Evolutionary conservation across 23 tunicate species (phyloP), one percentile per base, ranked within the genome.

Genomic region (Ciona savignyi): DNA sequence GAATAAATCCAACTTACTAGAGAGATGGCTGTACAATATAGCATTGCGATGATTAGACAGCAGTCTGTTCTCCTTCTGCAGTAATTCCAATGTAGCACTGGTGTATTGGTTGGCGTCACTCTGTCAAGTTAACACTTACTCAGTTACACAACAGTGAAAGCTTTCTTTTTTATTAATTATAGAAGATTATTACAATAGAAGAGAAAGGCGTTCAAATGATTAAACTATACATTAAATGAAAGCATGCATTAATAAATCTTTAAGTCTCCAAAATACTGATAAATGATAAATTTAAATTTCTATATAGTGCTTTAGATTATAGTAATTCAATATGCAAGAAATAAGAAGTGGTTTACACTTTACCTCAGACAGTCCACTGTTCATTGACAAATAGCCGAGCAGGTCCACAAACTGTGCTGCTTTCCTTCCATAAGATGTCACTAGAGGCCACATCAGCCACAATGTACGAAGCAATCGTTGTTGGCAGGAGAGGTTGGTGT

Each of bases 321-420:
- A n/a, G n/a, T n/a, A n/a, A n/a, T n/a, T n/a, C n/a, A n/a, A n/a
- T n/a, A n/a, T n/a, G n/a, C n/a, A n/a, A n/a, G n/a, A n/a, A n/a
- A n/a, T n/a, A n/a, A n/a, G n/a, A n/a, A n/a, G n/a, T n/a, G n/a
- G n/a, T n/a, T n/a, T n/a, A n/a, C n/a, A n/a, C n/a, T 42, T 30
- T 31, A 85, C 91, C 74, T 72, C 63, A 22, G 75, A 28, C 35
- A 80, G 69, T 4, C 81, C 84, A 29, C 32, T 23, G 4, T 87
- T 83, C 63, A 94, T 75, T 0, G 99, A 79, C 19, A 94, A 69
- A 70, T 80, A 87, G 0, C 99, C 99, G 4, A 94, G 77, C 32
- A 94, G 68, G 65, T 94, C 99, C 24, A 87, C 84, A 75, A 86
- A 94, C 77, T 94, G 95, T 0, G 81, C 78, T 0, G 90, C 85